phyloP scores from a whole-genome alignment of 2,888 invertebrate genomes.

The Scaeva pyrastri region DNA sequence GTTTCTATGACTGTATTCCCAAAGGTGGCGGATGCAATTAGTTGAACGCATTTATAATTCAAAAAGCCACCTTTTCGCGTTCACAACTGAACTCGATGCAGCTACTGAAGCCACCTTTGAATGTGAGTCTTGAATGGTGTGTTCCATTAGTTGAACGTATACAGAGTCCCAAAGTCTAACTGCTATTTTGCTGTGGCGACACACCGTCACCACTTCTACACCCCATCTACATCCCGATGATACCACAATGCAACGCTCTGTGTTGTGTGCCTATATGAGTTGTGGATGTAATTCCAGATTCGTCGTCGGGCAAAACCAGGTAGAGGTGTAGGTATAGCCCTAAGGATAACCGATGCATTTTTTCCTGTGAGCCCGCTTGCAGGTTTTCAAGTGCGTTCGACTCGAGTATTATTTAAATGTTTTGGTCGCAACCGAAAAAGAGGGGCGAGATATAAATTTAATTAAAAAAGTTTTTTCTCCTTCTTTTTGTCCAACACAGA shows the following conservation, averaged over 20 bases:
- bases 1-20: slow-evolving; percentile 57
- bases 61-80: slow-evolving; percentile 68
- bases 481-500: slow-evolving; percentile 4
- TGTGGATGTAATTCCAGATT: slow-evolving; percentile 54
- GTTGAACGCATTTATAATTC: slow-evolving; percentile 75
- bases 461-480: slow-evolving; percentile 51
- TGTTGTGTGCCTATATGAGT: slow-evolving; percentile 47
- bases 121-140: slow-evolving; percentile 21
- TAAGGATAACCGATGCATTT: slow-evolving; percentile 42
- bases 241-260: slow-evolving; percentile 9
- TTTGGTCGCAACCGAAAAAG: slow-evolving; percentile 13
- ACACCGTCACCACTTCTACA: neutral
- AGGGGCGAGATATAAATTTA: slow-evolving; percentile 49
- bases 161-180: slow-evolving; percentile 24
- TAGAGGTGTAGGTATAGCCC: slow-evolving; percentile 7
- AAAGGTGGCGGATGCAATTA: slow-evolving; percentile 75
- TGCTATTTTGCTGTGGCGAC: neutral
- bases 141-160: slow-evolving; percentile 11
- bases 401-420: slow-evolving; percentile 38
- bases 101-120: neutral
- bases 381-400: slow-evolving; percentile 53
- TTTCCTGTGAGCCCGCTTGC: neutral
- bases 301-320: slow-evolving; percentile 4
- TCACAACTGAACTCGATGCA: neutral
- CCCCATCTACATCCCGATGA: too few species aligned